Base-by-base conservation (phyloP, 2,113 vertebrate genomes). In the Cryptoleucopteryx plumbea region DNA sequence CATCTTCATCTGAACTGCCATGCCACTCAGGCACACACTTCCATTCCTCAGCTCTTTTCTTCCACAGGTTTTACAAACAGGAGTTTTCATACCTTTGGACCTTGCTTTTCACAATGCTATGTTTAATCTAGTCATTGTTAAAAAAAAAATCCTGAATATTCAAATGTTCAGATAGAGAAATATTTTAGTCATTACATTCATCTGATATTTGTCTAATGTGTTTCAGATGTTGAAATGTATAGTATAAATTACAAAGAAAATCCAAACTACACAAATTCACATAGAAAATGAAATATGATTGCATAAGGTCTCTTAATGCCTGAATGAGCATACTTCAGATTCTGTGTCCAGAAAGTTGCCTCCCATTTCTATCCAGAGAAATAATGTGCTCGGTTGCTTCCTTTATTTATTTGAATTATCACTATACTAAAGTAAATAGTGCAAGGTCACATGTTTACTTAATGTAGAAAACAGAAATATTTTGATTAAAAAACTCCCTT, bases 241-340 rank as follows among this genome's bases (percentile, higher is more conserved):
- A 80, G 25, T 34, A 94, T 45, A 94, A 91, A 93, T 70, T 90
- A 90, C 48, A 96, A 96, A 86, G 79, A 94, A 95, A 96, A 90
- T 70, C 8, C 42, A 96, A 96, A 94, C 93, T 93, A 92, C 59
- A 92, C 38, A 77, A 80, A 96, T 90, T 88, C 86, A 93, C 62
- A 91, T 13, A 93, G 52, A 96, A 93, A 95, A 91, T 92, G 38
- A 93, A 94, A 93, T 86, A 90, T 43, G 86, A 97, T 90, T 97
- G 82, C 90, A 96, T 85, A 96, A 96, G 59, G 50, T 87, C 73
- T 94, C 85, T 92, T 93, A 96, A 96, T 92, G 90, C 90, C 80
- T 88, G 87, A 96, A 72, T 9, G n/a, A 94, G 40, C 67, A 91
- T 82, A 82, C 52, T 89, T 96, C 86, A 94, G 86, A 77, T 81